Conservation (phyloP, 1,140 invertebrate genomes). For the Drosophila varians region DNA sequence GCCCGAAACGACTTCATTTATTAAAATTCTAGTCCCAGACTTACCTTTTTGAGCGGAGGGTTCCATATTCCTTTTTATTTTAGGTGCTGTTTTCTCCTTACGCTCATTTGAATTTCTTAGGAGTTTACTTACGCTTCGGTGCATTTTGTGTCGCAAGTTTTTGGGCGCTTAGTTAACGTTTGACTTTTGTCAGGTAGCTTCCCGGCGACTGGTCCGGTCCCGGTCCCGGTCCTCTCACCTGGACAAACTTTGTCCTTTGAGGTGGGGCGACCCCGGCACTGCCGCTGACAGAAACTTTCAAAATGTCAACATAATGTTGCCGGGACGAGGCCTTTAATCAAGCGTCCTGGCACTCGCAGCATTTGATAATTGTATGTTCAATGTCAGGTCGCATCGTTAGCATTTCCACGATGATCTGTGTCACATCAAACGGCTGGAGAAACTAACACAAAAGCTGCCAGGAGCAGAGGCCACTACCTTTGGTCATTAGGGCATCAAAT, state of each 20-base stretch:
- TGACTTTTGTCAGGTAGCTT: constrained; percentile 69
- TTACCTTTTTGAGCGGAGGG: constrained; percentile 41
- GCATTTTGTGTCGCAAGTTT: constrained; percentile 77
- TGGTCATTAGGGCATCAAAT: constrained; percentile 76
- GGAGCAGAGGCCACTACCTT: constrained; percentile 25
- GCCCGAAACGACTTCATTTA: constrained; percentile 60
- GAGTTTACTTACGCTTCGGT: constrained; percentile 73
- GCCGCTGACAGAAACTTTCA: constrained; percentile 53
- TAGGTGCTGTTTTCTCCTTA: constrained; percentile 44
- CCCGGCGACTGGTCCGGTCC: not conserved
- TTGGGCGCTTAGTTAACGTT: constrained; percentile 80
- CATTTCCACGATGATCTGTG: constrained; percentile 23
- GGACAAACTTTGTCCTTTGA: constrained; percentile 63
- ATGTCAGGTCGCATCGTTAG: constrained; percentile 60
- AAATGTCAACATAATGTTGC: constrained; percentile 73
- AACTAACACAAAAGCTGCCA: constrained; percentile 68
- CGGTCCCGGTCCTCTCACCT: not conserved
- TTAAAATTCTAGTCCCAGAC: constrained; percentile 56
- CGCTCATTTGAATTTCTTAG: constrained; percentile 80
- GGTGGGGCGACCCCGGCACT: constrained; percentile 6
- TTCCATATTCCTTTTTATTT: constrained; percentile 34
- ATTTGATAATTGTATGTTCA: constrained; percentile 68
- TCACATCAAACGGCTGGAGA: constrained; percentile 56
- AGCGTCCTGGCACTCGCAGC: constrained; percentile 26
- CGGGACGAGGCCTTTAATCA: constrained; percentile 66